A percentile compares a stretch with the other conserved stretches of the same genome.
These are phyloP conservation scores for Abramis brama DNA, from an alignment of 2,113 vertebrate genomes.

Conservation along the genomic window DNA sequence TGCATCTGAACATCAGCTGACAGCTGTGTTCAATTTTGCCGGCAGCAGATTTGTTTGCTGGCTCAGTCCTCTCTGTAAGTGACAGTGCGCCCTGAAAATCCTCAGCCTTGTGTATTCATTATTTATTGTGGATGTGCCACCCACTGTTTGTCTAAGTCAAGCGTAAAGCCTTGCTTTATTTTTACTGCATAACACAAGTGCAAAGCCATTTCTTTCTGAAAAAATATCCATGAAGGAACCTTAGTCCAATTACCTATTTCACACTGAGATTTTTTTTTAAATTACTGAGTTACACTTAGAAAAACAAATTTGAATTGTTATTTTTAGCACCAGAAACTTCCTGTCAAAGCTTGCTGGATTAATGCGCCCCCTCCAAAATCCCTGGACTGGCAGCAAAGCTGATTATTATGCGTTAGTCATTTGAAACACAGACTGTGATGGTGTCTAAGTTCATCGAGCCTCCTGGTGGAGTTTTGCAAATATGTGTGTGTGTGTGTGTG, in stretches of 20 bases:
- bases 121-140: constrained; percentile 22
- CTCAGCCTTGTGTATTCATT: neutral
- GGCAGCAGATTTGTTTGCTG: neutral
- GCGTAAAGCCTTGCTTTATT: neutral
- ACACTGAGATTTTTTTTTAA: neutral
- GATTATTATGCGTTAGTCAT: constrained; percentile 50
- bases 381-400: constrained; percentile 42
- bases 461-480: constrained; percentile 4
- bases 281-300: neutral
- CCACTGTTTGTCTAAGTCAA: constrained; percentile 27
- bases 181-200: neutral
- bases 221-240: neutral
- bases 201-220: neutral
- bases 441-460: neutral
- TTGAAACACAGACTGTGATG: constrained; percentile 46
- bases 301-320: neutral
- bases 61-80: neutral
- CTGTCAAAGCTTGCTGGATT: constrained; percentile 46
- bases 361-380: constrained; percentile 39
- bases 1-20: constrained; percentile 8
- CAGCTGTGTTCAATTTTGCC: neutral
- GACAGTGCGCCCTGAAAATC: constrained; percentile 25
- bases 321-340: constrained; percentile 30
- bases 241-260: neutral
- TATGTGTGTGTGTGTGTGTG: neutral